Conservation (phyloP, 2,888 invertebrate species). For the Halictus quadricinctus region DNA sequence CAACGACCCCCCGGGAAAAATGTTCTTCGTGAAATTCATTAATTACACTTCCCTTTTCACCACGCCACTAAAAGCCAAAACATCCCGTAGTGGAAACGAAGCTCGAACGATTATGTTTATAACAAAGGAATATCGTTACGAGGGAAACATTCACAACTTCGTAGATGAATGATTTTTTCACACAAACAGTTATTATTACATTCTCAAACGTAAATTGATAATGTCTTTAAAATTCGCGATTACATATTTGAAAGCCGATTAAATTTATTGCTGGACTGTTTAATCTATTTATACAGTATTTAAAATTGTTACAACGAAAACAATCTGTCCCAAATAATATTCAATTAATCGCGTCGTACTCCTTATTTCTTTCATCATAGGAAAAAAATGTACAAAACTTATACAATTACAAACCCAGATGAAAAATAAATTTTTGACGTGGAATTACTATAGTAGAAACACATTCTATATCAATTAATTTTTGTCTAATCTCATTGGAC, state of each 20-base stretch:
- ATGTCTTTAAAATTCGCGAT: background rate
- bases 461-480: no score
- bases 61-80: constrained; percentile 28
- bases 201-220: background rate
- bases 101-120: constrained; percentile 17
- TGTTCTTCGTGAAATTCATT: constrained; percentile 48
- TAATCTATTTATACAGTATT: background rate
- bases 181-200: background rate
- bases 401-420: background rate
- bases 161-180: no score
- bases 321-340: background rate
- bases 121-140: background rate
- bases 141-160: background rate
- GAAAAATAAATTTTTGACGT: background rate
- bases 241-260: background rate
- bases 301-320: background rate
- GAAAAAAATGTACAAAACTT: no score
- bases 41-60: constrained; percentile 28
- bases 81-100: background rate
- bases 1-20: constrained; percentile 9
- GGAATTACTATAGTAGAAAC: no score
- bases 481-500: background rate
- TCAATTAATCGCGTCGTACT: background rate
- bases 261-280: background rate
- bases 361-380: background rate